Evolutionary conservation across 2,113 vertebrate genomes (phyloP).

Genomic region (Eurypyga helias): DNA sequence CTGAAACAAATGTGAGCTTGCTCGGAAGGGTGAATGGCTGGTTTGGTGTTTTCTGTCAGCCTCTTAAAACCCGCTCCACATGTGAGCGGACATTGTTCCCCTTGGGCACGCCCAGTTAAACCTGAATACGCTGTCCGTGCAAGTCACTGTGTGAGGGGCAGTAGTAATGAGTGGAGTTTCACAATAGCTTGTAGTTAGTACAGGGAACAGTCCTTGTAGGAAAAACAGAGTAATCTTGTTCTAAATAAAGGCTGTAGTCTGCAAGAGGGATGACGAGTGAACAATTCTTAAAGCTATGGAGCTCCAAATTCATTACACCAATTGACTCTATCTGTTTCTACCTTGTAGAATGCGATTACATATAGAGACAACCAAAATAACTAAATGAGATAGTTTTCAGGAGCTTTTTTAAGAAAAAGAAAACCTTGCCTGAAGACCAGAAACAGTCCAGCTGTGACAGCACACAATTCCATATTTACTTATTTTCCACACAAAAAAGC

Average conservation of each 20-base stretch:
- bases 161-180: background rate
- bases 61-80: background rate
- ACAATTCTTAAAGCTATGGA: background rate
- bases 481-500: background rate
- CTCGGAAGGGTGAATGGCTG: background rate
- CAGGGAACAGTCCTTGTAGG: background rate
- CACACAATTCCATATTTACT: background rate
- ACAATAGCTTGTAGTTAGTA: background rate
- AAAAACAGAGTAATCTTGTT: background rate
- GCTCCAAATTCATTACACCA: background rate
- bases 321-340: background rate
- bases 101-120: background rate
- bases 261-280: background rate
- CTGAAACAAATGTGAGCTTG: background rate
- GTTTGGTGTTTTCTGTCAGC: background rate
- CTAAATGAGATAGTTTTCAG: background rate
- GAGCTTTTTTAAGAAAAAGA: background rate
- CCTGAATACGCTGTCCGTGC: background rate
- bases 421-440: rapidly evolving
- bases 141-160: background rate
- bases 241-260: background rate
- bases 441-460: background rate
- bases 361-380: background rate
- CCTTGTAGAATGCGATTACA: rapidly evolving
- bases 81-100: background rate